phyloP scores from a whole-genome alignment of 2,797 vertebrate genomes.

The Melanotaenia trifasciata region DNA sequence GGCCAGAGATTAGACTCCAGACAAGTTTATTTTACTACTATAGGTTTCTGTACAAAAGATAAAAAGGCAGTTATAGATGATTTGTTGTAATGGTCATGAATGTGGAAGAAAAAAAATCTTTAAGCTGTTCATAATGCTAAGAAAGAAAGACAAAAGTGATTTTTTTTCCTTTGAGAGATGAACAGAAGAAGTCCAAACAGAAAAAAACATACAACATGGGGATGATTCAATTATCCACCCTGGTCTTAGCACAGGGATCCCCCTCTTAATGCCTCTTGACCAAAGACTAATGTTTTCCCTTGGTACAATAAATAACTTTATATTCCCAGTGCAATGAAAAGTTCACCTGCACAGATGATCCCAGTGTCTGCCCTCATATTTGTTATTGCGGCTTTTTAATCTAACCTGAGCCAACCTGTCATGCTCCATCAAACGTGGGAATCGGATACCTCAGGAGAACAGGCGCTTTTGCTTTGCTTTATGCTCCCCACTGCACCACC shows the following conservation, averaged over 20 bases:
- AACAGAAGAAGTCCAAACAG: constrained; percentile 36
- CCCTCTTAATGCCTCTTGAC: constrained; percentile 30
- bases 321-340: constrained; percentile 55
- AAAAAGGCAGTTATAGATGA: constrained; percentile 6
- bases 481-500: constrained; percentile 16
- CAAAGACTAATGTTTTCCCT: constrained; percentile 65
- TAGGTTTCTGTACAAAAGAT: background rate
- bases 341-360: constrained; percentile 68
- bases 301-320: constrained; percentile 68
- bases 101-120: constrained; percentile 1
- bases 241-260: constrained; percentile 33
- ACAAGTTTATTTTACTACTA: constrained; percentile 1
- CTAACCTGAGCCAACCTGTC: constrained; percentile 75
- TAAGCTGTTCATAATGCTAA: constrained; percentile 3
- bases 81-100: constrained; percentile 6
- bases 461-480: constrained; percentile 66
- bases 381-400: constrained; percentile 71
- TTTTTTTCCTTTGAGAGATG: constrained; percentile 51
- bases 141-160: constrained; percentile 23
- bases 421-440: constrained; percentile 79
- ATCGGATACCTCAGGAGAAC: constrained; percentile 77
- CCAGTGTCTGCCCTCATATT: constrained; percentile 65
- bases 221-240: constrained; percentile 73
- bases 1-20: constrained; percentile 20
- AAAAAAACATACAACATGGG: constrained; percentile 52